These are phyloP conservation scores for Cyclura pinguis DNA, from an alignment of 2,797 vertebrate species.

Conservation along the genomic window DNA sequence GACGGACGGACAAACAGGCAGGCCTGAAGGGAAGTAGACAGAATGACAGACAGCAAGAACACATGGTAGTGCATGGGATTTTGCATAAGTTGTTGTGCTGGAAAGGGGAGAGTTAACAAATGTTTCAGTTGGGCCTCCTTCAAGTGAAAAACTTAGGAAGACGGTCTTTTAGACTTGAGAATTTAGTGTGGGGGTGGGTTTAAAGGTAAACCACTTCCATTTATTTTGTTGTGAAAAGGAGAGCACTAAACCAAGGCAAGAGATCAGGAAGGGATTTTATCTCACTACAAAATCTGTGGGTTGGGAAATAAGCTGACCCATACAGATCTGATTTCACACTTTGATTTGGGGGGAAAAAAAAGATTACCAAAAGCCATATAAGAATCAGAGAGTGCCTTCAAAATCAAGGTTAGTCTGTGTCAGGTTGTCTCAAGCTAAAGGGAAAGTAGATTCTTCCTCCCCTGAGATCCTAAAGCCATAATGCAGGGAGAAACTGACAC, in stretches of 20 bases:
- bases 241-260: neutral
- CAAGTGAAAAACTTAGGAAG: neutral
- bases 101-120: neutral
- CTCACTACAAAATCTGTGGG: neutral
- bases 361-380: neutral
- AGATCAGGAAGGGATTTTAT: neutral
- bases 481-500: conserved; percentile 73
- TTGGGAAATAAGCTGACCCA: neutral
- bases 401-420: neutral
- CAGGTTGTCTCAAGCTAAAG: neutral
- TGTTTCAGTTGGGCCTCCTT: neutral
- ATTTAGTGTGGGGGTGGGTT: too few species aligned
- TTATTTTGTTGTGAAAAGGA: neutral
- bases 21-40: too few species aligned
- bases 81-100: neutral
- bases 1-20: neutral
- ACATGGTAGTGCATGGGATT: too few species aligned
- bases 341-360: neutral
- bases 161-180: neutral
- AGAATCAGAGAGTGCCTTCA: neutral
- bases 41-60: too few species aligned
- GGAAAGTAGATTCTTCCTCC: neutral
- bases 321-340: neutral
- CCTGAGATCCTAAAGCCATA: conserved; percentile 19
- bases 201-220: neutral